Conservation (phyloP, 2,888 invertebrate genomes). For the Cosmia pyralina region DNA sequence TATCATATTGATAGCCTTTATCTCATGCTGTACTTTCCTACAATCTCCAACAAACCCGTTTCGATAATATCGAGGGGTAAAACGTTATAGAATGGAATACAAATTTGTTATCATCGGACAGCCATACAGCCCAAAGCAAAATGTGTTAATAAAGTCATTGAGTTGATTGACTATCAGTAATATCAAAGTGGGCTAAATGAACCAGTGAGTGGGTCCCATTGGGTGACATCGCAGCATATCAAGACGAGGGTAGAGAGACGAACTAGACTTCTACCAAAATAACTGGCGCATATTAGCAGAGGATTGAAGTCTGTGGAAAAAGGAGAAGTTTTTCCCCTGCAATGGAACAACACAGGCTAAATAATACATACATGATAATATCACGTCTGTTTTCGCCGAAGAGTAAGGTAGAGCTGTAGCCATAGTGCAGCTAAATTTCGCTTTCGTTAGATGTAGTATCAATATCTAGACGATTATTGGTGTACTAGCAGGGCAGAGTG, state of each 20-base stretch:
- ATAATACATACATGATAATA: not conserved
- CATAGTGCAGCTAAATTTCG: not conserved
- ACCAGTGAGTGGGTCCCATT: not conserved
- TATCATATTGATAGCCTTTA: slow-evolving; percentile 29
- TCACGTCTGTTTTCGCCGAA: not conserved
- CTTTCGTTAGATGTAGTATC: not conserved
- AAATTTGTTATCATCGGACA: no score
- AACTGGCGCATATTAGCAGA: not conserved
- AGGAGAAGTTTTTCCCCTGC: not conserved
- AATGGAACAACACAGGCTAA: not conserved
- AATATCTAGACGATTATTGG: not conserved
- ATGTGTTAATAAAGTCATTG: not conserved
- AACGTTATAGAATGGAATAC: no score
- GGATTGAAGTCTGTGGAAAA: not conserved
- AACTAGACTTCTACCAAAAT: not conserved
- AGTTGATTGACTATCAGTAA: not conserved
- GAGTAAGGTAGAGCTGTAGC: no score
- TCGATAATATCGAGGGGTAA: slow-evolving; percentile 54
- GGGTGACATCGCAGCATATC: not conserved
- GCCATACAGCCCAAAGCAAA: not conserved
- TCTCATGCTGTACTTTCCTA: slow-evolving; percentile 36
- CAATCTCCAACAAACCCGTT: slow-evolving; percentile 30
- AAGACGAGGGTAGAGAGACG: no score
- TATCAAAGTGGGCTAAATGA: not conserved
- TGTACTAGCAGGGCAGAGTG: not conserved